Evolutionary conservation across 2,888 invertebrate species (phyloP), one percentile per base, ranked within the genome.

Genomic region (Teleogryllus oceanicus): DNA sequence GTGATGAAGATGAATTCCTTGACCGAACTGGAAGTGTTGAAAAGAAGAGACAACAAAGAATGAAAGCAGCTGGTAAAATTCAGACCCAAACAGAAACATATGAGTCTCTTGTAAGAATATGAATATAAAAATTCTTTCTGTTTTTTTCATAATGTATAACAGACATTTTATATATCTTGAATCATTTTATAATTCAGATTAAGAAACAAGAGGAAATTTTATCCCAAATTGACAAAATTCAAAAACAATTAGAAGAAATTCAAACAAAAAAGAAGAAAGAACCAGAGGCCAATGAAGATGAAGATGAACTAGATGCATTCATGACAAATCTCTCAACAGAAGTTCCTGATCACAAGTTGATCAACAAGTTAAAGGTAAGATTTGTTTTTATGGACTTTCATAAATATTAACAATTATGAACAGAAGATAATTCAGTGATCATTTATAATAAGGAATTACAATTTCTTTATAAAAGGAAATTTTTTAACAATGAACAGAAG

Each of bases 11-110:
- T 87, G 94, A 94, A 37, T 99, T 95, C 88, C 90, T 97, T 79
- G 99, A 99, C 86, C 89, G 99, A 82, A 99, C 99, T 0, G 99
- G 98, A 2, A 92, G 93, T 80, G 92, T 99, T 37, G 97, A 98
- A 86, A 91, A 91, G 84, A 98, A 97, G 86, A 90, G 98, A 11
- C 90, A 92, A 84, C 90, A 91, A 81, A 89, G 97, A 80, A 95
- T 95, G 92, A 89, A 86, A 81, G 87, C 88, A 82, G 86, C 88
- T 74, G 88, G 89, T 2, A 88, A 90, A 85, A 87, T 89, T 21
- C 90, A 91, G 82, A 89, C 89, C 8, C 88, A 86, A 81, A 86
- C 89, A 0, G 89, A 91, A 83, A 90, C 91, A 0, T 91, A 91
- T 85, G 89, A 90, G 49, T 83, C 85, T 21, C 81, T 86, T 83